These are phyloP conservation scores for Exephanes ischioxanthus DNA, from an alignment of 2,888 invertebrate species.

Conservation along the genomic window DNA sequence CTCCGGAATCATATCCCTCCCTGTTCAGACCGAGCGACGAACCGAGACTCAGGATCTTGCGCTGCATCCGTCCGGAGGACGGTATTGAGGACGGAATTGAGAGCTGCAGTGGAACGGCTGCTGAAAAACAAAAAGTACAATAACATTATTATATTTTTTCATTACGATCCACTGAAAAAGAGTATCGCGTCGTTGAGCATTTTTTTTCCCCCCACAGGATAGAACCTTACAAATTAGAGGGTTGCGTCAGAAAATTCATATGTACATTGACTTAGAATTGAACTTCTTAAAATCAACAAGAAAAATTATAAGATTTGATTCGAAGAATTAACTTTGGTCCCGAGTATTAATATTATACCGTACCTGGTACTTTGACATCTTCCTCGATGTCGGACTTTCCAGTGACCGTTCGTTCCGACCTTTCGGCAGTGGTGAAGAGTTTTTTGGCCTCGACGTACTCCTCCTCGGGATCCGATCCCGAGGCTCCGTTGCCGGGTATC, in stretches of 20 bases:
- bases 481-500: constrained; percentile 88
- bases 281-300: too few relatives aligned
- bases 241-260: too few relatives aligned
- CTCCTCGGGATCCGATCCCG: constrained; percentile 87
- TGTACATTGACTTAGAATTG: too few relatives aligned
- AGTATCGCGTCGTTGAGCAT: too few relatives aligned
- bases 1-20: constrained; percentile 94
- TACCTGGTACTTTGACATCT: constrained; percentile 80
- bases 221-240: too few relatives aligned
- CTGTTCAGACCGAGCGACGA: constrained; percentile 89
- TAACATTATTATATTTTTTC: background rate
- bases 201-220: too few relatives aligned
- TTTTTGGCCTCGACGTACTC: constrained; percentile 85
- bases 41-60: constrained; percentile 88
- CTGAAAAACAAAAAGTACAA: constrained; percentile 68
- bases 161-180: too few relatives aligned
- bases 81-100: constrained; percentile 87
- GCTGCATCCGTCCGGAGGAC: constrained; percentile 88
- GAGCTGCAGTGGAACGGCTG: constrained; percentile 78
- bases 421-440: constrained; percentile 80
- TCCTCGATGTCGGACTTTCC: constrained; percentile 84
- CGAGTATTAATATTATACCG: background rate
- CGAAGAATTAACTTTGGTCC: too few relatives aligned
- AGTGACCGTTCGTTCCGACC: constrained; percentile 82
- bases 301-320: too few relatives aligned